Conservation (phyloP, 2,888 invertebrate species). For the Melanchra persicariae region DNA sequence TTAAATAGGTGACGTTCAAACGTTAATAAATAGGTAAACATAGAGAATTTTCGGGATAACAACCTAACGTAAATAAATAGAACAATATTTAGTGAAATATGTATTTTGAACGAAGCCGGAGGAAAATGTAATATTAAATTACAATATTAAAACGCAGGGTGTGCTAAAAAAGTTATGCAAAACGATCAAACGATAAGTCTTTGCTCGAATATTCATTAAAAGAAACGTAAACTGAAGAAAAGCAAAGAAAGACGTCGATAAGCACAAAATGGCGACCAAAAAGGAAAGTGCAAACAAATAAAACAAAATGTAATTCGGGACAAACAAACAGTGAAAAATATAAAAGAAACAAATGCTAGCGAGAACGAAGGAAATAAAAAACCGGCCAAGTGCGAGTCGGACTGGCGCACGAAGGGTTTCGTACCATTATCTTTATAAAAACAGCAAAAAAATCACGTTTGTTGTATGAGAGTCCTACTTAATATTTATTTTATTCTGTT, state of each 20-base stretch:
- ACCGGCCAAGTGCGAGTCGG: no score
- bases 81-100: background rate
- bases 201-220: slow-evolving; percentile 8
- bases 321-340: slow-evolving; percentile 50
- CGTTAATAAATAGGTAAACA: slow-evolving; percentile 29
- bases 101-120: slow-evolving; percentile 2
- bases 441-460: no score
- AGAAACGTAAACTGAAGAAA: slow-evolving; percentile 13
- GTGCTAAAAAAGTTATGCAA: background rate
- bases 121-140: background rate
- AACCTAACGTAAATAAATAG: slow-evolving; percentile 1
- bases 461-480: no score
- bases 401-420: no score
- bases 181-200: background rate
- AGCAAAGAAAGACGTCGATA: slow-evolving; percentile 28
- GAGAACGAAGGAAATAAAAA: slow-evolving; percentile 71
- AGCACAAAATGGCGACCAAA: slow-evolving; percentile 33
- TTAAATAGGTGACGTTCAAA: slow-evolving; percentile 26
- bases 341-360: slow-evolving; percentile 52
- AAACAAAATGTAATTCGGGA: slow-evolving; percentile 51
- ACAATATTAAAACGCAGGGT: no score
- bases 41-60: slow-evolving; percentile 13
- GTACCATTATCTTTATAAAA: no score
- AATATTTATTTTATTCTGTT: no score
- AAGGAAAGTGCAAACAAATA: slow-evolving; percentile 48